These are phyloP conservation scores for Spilosoma lubricipeda DNA, from an alignment of 2,888 invertebrate species.

Conservation along the genomic window DNA sequence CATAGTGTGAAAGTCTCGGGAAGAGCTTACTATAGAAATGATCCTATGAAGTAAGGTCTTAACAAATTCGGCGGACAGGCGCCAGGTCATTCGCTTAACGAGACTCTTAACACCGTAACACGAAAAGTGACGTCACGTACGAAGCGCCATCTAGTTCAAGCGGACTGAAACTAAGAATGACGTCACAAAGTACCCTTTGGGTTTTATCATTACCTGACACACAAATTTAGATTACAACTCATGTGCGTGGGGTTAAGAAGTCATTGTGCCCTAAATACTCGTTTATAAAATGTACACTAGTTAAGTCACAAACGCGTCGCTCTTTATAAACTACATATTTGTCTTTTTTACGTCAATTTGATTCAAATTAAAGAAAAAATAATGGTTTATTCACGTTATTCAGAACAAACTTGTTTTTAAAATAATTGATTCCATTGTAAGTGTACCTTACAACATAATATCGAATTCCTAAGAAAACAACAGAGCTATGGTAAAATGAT, in stretches of 20 bases:
- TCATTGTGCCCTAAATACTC: neutral
- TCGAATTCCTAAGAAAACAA: too few species aligned
- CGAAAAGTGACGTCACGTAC: slow-evolving; percentile 20
- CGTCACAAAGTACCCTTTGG: neutral
- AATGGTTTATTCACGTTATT: too few species aligned
- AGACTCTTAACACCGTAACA: slow-evolving; percentile 24
- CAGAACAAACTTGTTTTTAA: too few species aligned
- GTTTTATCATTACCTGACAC: too few species aligned
- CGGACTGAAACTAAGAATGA: neutral
- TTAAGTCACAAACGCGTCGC: neutral
- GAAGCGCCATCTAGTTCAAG: slow-evolving; percentile 35
- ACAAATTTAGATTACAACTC: neutral
- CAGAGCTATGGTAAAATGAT: too few species aligned
- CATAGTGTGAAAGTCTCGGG: slow-evolving; percentile 55
- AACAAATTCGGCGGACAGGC: neutral
- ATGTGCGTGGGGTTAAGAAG: neutral
- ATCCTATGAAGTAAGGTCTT: slow-evolving; percentile 58
- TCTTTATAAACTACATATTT: neutral
- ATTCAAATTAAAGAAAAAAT: neutral
- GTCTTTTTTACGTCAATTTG: too few species aligned
- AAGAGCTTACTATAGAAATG: slow-evolving; percentile 64
- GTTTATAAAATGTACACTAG: neutral
- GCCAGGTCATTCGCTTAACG: slow-evolving; percentile 25
- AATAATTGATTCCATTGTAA: too few species aligned
- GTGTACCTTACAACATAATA: too few species aligned